A percentile compares a stretch with the other conserved stretches of the same genome.
phyloP scores from a whole-genome alignment of 1,140 invertebrate species.

The Phocides pigmalion region DNA sequence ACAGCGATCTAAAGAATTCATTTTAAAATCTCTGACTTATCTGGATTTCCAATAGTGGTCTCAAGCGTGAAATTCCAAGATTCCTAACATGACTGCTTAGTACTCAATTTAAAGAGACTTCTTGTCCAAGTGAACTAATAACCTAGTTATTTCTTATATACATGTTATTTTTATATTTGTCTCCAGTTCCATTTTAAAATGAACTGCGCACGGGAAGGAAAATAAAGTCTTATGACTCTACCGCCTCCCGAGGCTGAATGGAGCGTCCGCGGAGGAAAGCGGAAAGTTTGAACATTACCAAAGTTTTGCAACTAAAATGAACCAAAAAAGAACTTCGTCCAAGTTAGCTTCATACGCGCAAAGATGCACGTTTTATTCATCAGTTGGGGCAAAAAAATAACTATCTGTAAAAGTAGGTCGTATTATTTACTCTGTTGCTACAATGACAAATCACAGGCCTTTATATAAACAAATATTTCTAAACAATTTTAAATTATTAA shows the following conservation, averaged over 20 bases:
- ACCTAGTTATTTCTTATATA: background rate
- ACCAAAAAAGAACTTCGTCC: slow-evolving; percentile 30
- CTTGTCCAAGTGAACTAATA: background rate
- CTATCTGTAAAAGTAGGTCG: background rate
- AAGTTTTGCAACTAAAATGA: slow-evolving; percentile 31
- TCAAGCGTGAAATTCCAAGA: too few species aligned
- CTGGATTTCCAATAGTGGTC: too few species aligned
- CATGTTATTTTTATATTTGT: background rate
- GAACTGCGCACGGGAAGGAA: slow-evolving; percentile 23
- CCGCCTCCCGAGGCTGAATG: slow-evolving; percentile 28
- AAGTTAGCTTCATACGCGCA: slow-evolving; percentile 29
- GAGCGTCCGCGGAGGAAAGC: slow-evolving; percentile 32
- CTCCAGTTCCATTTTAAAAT: slow-evolving; percentile 21
- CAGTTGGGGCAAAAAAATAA: slow-evolving; percentile 16
- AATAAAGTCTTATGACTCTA: slow-evolving; percentile 32
- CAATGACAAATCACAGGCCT: too few species aligned
- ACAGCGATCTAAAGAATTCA: too few species aligned
- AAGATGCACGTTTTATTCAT: slow-evolving; percentile 29
- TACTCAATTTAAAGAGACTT: too few species aligned
- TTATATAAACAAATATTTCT: too few species aligned
- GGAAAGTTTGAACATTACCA: slow-evolving; percentile 32
- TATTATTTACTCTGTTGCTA: too few species aligned
- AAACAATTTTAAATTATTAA: too few species aligned
- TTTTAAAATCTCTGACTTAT: too few species aligned
- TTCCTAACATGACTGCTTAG: too few species aligned